Evolutionary conservation across 2,888 invertebrate genomes (phyloP).

Genomic region (Drosophila birchii): DNA sequence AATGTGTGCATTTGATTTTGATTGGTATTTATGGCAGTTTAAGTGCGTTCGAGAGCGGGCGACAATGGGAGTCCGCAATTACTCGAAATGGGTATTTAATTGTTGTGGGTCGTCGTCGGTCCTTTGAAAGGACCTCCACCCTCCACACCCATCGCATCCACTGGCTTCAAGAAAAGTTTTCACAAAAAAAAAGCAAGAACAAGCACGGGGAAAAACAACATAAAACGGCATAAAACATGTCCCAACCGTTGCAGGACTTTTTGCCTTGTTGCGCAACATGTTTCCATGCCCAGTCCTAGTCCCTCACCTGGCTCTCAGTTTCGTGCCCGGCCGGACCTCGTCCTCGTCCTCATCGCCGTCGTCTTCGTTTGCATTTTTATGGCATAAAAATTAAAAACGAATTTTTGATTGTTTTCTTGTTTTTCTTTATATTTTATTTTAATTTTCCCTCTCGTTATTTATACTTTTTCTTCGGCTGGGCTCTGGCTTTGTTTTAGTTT

Average conservation of each 20-base stretch:
- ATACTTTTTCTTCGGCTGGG: constrained; percentile 52
- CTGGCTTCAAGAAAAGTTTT: constrained; percentile 12
- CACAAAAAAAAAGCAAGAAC: not conserved
- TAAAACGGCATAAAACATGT: constrained; percentile 61
- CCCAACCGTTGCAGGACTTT: constrained; percentile 58
- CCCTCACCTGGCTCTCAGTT: constrained; percentile 29
- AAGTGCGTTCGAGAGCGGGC: constrained; percentile 61
- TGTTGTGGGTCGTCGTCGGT: constrained; percentile 23
- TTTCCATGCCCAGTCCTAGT: constrained; percentile 23
- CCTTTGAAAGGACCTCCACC: constrained; percentile 9
- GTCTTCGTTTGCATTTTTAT: constrained; percentile 81
- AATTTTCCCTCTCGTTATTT: constrained; percentile 51
- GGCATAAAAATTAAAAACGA: constrained; percentile 79
- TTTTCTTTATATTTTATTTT: constrained; percentile 48
- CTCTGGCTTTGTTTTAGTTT: constrained; percentile 46
- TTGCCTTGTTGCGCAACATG: constrained; percentile 64
- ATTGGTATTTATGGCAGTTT: constrained; percentile 84
- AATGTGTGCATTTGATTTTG: constrained; percentile 81
- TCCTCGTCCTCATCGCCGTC: constrained; percentile 2
- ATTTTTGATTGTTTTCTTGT: constrained; percentile 73
- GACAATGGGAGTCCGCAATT: constrained; percentile 26
- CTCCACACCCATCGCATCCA: too few species aligned
- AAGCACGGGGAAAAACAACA: constrained; percentile 35
- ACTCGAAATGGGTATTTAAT: constrained; percentile 42
- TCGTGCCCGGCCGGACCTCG: constrained; percentile 55